Conservation (phyloP, 2,888 invertebrate genomes). For the Lepidocyrtoides sp. region DNA sequence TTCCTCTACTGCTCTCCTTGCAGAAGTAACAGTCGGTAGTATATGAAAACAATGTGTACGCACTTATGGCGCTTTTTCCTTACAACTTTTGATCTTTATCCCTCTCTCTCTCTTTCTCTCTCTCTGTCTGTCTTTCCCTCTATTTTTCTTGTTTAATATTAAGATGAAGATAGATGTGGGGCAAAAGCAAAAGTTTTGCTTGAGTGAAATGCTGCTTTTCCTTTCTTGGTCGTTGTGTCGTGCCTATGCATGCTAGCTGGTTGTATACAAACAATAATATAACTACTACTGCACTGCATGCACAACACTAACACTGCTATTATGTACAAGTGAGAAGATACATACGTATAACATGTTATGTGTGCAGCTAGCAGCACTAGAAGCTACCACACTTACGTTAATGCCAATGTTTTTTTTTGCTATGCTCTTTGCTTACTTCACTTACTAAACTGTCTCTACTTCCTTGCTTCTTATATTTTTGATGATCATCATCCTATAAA, state of each 20-base stretch:
- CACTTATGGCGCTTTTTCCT: constrained; percentile 37
- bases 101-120: not conserved
- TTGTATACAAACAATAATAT: constrained; percentile 43
- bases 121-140: not conserved
- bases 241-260: constrained; percentile 43
- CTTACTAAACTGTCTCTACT: not conserved
- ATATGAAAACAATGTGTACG: not conserved
- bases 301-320: not conserved
- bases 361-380: not conserved
- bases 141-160: not conserved
- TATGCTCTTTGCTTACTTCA: constrained; percentile 18
- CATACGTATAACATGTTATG: constrained; percentile 17
- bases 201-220: constrained; percentile 50
- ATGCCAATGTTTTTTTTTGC: constrained; percentile 18
- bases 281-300: not conserved
- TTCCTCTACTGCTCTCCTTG: constrained; percentile 32
- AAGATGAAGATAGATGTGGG: constrained; percentile 76
- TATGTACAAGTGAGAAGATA: not conserved
- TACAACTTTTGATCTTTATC: constrained; percentile 24
- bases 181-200: constrained; percentile 70
- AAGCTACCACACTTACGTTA: constrained; percentile 6
- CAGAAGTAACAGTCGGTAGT: not conserved
- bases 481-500: constrained; percentile 70
- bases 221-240: constrained; percentile 6
- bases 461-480: constrained; percentile 1